Evolutionary conservation across 1,140 invertebrate genomes (phyloP).

Genomic region (Drosophila subobscura): DNA sequence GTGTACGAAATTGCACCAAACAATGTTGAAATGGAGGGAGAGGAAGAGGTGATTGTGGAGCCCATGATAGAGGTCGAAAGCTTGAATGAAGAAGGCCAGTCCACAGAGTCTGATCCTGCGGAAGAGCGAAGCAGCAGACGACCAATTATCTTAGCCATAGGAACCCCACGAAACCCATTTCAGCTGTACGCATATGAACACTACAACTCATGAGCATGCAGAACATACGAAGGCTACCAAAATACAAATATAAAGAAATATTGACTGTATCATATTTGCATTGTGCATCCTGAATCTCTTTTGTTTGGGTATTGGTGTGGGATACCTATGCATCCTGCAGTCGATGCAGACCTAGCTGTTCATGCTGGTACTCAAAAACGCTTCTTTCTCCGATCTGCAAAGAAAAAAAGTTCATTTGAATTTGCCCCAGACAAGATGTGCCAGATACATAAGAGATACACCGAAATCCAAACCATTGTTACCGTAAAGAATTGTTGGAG

Average conservation of each 20-base stretch:
- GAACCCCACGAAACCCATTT: constrained; percentile 34
- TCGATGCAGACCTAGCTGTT: no score
- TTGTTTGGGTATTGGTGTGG: no score
- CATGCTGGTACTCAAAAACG: no score
- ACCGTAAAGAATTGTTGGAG: not conserved
- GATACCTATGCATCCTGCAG: no score
- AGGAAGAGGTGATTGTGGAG: not conserved
- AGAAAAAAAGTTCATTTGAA: not conserved
- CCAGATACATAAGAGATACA: not conserved
- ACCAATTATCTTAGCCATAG: constrained; percentile 31
- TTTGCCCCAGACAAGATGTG: no score
- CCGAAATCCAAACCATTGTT: constrained; percentile 19
- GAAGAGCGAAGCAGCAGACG: constrained; percentile 27
- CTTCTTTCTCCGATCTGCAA: no score
- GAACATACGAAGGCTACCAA: not conserved
- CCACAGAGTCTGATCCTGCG: not conserved
- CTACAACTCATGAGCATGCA: constrained; percentile 9
- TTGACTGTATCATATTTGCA: no score
- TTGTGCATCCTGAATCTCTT: no score
- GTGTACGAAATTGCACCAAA: no score
- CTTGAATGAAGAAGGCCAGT: constrained; percentile 2
- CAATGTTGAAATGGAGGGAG: no score
- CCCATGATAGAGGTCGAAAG: constrained; percentile 9
- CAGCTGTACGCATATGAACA: constrained; percentile 40
- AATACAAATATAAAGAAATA: constrained; percentile 35